Evolutionary conservation across 2,888 invertebrate species (phyloP).

Genomic region (Eristalis tenax): DNA sequence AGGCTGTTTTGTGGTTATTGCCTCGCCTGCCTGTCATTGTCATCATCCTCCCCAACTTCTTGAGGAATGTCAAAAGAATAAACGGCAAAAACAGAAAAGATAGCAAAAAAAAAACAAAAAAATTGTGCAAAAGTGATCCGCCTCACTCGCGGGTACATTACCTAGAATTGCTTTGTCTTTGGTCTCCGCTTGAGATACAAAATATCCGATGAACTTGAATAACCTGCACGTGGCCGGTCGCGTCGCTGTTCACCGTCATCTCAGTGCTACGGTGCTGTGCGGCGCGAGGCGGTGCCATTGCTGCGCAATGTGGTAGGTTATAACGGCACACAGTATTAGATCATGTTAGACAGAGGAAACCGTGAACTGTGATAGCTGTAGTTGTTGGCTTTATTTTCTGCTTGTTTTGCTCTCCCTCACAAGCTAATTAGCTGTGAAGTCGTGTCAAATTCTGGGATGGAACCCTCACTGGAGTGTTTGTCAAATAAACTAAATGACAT

Average conservation of each 20-base stretch:
- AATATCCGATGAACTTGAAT: constrained; percentile 51
- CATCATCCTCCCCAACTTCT: background rate
- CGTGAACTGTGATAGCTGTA: constrained; percentile 6
- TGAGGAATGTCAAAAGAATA: constrained; percentile 1
- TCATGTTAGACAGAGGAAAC: constrained; percentile 40
- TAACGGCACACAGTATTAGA: constrained; percentile 60
- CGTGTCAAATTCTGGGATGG: background rate
- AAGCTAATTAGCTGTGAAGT: constrained; percentile 52
- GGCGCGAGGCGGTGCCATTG: background rate
- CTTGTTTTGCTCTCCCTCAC: background rate
- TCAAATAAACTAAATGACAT: background rate
- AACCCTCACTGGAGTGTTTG: background rate
- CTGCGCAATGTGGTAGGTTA: constrained; percentile 17
- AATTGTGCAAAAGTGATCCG: constrained; percentile 28
- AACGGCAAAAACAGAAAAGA: background rate
- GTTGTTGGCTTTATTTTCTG: constrained; percentile 26
- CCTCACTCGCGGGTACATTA: constrained; percentile 32
- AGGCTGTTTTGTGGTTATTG: background rate
- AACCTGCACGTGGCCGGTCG: constrained; percentile 40
- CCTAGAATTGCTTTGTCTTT: constrained; percentile 47
- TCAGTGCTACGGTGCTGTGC: no score
- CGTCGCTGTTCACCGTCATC: background rate
- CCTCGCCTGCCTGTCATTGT: constrained; percentile 3
- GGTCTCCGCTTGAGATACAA: constrained; percentile 16
- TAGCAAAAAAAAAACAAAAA: background rate